phyloP scores from a whole-genome alignment of 2,113 vertebrate species.

The Leptodactylus fuscus region DNA sequence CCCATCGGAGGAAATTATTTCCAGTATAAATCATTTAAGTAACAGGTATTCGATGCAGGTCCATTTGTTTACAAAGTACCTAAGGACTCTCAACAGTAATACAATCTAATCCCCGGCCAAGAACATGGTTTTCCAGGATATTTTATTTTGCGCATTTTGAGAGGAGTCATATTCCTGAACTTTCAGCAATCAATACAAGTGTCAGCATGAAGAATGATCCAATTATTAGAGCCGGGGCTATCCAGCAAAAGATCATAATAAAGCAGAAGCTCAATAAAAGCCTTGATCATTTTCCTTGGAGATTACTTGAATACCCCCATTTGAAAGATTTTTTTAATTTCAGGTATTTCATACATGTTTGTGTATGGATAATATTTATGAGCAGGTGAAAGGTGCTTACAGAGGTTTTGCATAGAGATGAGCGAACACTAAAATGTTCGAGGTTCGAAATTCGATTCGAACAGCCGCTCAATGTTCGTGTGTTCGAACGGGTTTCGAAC shows the following conservation, averaged over 20 bases:
- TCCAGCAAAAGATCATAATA: slow-evolving; percentile 34
- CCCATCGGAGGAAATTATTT: neutral
- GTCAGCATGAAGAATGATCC: slow-evolving; percentile 53
- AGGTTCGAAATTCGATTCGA: too few relatives aligned
- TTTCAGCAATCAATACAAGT: slow-evolving; percentile 37
- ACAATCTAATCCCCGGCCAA: slow-evolving; percentile 7
- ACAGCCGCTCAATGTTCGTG: too few relatives aligned
- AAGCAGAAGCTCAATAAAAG: slow-evolving; percentile 36
- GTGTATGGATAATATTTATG: too few relatives aligned
- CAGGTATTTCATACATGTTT: neutral
- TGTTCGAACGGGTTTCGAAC: too few relatives aligned
- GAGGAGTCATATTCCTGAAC: slow-evolving; percentile 30
- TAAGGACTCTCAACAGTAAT: neutral
- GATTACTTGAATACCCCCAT: neutral
- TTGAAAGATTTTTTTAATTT: neutral
- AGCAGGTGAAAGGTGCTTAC: too few relatives aligned
- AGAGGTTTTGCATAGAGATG: too few relatives aligned
- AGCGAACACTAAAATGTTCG: too few relatives aligned
- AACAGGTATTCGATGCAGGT: neutral
- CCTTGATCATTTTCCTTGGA: neutral
- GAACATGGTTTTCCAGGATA: slow-evolving; percentile 18
- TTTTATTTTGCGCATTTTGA: slow-evolving; percentile 41
- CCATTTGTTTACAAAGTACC: neutral
- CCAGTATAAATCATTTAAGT: neutral
- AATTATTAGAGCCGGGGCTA: slow-evolving; percentile 39